Evolutionary conservation across 2,888 invertebrate species (phyloP).

Genomic region (Iphiclides podalirius): DNA sequence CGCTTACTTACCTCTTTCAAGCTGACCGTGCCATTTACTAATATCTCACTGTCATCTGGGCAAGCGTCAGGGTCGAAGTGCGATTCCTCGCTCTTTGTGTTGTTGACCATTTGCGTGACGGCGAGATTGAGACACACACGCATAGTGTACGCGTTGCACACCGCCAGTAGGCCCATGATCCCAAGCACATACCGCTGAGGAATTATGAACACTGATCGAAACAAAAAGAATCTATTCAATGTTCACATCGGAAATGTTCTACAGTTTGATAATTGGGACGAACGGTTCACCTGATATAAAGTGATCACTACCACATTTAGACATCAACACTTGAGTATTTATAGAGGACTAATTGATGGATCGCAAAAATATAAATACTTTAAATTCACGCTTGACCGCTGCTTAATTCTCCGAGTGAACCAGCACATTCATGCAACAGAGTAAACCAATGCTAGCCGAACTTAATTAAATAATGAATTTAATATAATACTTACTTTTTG

Average conservation of each 20-base stretch:
- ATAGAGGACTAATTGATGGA: too few species aligned
- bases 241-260: background rate
- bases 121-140: constrained; percentile 85
- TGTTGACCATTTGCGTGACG: constrained; percentile 84
- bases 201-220: constrained; percentile 78
- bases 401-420: too few species aligned
- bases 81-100: constrained; percentile 52
- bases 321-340: too few species aligned
- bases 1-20: constrained; percentile 53
- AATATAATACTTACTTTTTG: constrained; percentile 60
- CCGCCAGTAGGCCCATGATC: constrained; percentile 86
- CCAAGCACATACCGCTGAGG: constrained; percentile 86
- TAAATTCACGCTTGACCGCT: too few species aligned
- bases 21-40: constrained; percentile 57
- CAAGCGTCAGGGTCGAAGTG: constrained; percentile 64
- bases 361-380: too few species aligned
- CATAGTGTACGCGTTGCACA: constrained; percentile 89
- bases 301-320: too few species aligned
- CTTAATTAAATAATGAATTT: too few species aligned
- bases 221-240: constrained; percentile 40
- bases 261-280: too few species aligned
- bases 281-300: too few species aligned
- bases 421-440: too few species aligned
- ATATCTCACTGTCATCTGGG: constrained; percentile 56
- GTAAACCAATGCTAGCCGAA: too few species aligned